A percentile compares a stretch with the other conserved stretches of the same genome.
Conservation (phyloP, 1,140 invertebrate genomes). For the Brachionus rubens region DNA sequence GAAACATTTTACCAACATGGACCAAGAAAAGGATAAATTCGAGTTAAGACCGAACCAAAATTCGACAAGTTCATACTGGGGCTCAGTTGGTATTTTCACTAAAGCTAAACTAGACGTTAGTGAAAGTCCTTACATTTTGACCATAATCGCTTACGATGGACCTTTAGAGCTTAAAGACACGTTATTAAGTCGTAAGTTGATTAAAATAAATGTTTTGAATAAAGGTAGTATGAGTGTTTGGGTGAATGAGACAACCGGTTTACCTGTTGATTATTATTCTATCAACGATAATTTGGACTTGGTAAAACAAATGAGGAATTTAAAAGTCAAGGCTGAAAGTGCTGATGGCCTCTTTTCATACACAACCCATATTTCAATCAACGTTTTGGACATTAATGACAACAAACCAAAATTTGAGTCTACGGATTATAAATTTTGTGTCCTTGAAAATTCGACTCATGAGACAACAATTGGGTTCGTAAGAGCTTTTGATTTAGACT, state of each 20-base stretch:
- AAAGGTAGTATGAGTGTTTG: constrained; percentile 43
- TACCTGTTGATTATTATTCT: constrained; percentile 20
- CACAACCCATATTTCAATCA: constrained; percentile 16
- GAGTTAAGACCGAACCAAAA: constrained; percentile 14
- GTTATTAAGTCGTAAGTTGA: constrained; percentile 4
- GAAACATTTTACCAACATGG: no score
- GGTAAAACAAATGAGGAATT: constrained; percentile 20
- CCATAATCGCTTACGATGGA: constrained; percentile 34
- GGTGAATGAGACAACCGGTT: constrained; percentile 14
- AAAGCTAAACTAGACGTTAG: neutral
- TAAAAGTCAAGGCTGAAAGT: neutral
- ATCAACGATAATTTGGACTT: neutral
- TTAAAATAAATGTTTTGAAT: constrained; percentile 16
- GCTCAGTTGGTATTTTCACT: constrained; percentile 5
- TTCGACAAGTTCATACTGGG: constrained; percentile 22
- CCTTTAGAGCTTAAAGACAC: constrained; percentile 6
- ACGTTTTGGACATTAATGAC: constrained; percentile 33
- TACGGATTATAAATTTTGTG: constrained; percentile 32
- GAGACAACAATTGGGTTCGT: neutral
- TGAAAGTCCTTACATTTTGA: constrained; percentile 32
- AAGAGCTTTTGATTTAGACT: constrained; percentile 15
- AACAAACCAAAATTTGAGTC: constrained; percentile 25
- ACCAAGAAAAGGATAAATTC: neutral
- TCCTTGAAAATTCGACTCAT: constrained; percentile 9
- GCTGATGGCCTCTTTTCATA: constrained; percentile 21